Conservation (phyloP, 2,797 vertebrate genomes). For the Otolemur crassicaudatus region DNA sequence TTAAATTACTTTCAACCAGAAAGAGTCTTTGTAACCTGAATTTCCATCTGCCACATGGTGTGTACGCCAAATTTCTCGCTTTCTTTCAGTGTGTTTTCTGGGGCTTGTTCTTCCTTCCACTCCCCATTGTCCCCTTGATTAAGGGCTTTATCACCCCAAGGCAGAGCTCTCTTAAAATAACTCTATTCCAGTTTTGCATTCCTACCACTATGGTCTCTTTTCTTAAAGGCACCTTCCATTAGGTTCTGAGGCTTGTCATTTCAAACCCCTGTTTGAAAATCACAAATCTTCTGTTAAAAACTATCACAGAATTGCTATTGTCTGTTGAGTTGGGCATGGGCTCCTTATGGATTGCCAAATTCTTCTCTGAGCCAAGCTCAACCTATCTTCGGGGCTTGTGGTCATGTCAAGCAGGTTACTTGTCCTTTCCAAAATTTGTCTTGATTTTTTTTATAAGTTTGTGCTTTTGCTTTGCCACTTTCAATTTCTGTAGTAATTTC, state of each 20-base stretch:
- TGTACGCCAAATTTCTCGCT: not conserved
- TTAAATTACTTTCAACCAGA: not conserved
- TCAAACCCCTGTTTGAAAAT: constrained; percentile 32
- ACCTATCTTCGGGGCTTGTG: not conserved
- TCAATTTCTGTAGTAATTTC: constrained; percentile 19
- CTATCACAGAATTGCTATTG: not conserved
- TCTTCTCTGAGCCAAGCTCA: not conserved
- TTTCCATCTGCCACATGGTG: not conserved
- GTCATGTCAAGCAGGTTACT: not conserved
- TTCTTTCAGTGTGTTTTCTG: not conserved
- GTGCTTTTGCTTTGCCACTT: not conserved
- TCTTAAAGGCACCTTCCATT: not conserved
- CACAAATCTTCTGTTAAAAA: not conserved
- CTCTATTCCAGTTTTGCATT: not conserved
- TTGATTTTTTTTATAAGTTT: constrained; percentile 3
- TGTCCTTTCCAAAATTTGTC: not conserved
- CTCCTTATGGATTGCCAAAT: not conserved
- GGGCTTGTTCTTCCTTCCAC: not conserved
- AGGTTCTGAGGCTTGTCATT: not conserved
- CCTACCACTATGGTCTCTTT: not conserved
- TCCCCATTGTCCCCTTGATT: not conserved
- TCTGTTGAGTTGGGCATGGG: not conserved
- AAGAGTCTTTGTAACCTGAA: not conserved
- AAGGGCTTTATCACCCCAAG: not conserved
- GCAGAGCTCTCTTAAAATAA: not conserved